Percentiles rank a stretch among this genome's conserved stretches.
Conservation (phyloP, 2,113 vertebrate genomes). For the Chroicocephalus ridibundus region DNA sequence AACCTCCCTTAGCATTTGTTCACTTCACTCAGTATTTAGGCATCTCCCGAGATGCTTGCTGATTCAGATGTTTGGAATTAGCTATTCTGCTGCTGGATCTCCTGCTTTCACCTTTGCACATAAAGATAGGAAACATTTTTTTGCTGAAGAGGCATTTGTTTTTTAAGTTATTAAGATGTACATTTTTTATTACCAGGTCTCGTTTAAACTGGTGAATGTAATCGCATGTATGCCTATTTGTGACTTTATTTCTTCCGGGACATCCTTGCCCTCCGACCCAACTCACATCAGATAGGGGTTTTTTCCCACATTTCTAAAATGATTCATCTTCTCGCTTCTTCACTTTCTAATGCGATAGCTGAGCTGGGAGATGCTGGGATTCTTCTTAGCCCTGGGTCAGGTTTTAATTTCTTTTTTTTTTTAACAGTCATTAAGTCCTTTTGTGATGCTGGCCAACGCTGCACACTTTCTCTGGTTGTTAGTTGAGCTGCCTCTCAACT, state of each 20-base stretch:
- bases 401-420: neutral
- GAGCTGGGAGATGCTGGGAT: neutral
- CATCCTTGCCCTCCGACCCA: neutral
- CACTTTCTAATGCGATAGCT: neutral
- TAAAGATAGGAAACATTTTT: neutral
- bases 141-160: neutral
- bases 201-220: neutral
- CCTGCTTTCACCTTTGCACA: neutral
- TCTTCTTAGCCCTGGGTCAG: neutral
- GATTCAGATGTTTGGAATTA: neutral
- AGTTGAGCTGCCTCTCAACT: neutral
- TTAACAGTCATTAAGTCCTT: neutral
- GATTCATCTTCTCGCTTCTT: neutral
- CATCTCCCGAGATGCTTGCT: neutral
- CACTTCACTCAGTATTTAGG: neutral
- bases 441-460: neutral
- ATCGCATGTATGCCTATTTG: neutral
- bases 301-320: neutral
- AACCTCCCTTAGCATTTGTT: neutral
- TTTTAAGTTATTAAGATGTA: neutral
- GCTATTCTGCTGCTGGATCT: neutral
- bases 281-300: neutral
- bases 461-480: neutral
- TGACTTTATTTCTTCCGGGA: neutral
- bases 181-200: neutral